Conservation (phyloP, 2,888 invertebrate species). For the Spatulosminthurus flaviceps region DNA sequence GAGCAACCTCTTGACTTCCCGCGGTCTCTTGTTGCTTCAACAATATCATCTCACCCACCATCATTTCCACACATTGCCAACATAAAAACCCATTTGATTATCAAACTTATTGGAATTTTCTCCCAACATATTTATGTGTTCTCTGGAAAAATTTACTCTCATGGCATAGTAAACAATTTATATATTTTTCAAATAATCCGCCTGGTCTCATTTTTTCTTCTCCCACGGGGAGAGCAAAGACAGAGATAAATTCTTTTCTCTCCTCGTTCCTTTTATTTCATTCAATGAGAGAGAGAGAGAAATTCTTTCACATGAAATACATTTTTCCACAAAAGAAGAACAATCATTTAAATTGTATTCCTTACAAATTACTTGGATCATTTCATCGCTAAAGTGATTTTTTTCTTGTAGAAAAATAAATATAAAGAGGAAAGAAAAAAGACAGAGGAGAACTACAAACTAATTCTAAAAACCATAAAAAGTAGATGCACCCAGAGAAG, state of each 20-base stretch:
- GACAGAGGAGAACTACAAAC: too few species aligned
- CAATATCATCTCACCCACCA: constrained; percentile 52
- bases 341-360: too few species aligned
- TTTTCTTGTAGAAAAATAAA: too few species aligned
- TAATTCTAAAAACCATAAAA: not conserved
- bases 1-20: constrained; percentile 55
- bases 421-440: too few species aligned
- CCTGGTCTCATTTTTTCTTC: constrained; percentile 25
- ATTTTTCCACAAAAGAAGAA: too few species aligned
- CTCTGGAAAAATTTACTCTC: constrained; percentile 47
- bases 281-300: too few species aligned
- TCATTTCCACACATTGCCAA: constrained; percentile 44
- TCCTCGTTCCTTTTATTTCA: not conserved
- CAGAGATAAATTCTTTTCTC: not conserved
- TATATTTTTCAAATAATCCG: not conserved
- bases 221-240: not conserved
- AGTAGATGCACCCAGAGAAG: not conserved
- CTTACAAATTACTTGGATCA: not conserved
- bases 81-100: constrained; percentile 56
- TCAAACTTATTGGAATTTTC: constrained; percentile 56
- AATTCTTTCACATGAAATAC: too few species aligned
- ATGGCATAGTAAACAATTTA: constrained; percentile 25
- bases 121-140: constrained; percentile 35
- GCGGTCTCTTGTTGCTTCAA: constrained; percentile 54
- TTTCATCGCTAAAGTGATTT: not conserved